phyloP scores from a whole-genome alignment of 2,888 invertebrate species.

The Mycalesis mineus region DNA sequence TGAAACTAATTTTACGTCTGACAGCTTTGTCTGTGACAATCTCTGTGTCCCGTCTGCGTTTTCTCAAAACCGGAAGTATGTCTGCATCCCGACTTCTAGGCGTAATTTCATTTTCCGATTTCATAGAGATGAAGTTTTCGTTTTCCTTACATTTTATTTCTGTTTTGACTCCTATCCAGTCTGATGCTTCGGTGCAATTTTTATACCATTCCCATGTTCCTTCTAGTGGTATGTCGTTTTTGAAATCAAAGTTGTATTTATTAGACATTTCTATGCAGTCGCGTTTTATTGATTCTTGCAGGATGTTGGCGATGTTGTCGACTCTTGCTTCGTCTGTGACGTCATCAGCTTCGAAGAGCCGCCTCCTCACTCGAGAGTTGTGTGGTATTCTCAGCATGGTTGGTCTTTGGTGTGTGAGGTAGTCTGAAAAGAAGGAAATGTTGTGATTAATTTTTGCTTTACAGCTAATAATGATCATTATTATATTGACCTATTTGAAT shows the following conservation, averaged over 20 bases:
- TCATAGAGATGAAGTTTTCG: constrained; percentile 32
- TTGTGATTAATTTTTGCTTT: background rate
- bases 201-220: constrained; percentile 71
- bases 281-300: constrained; percentile 43
- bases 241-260: constrained; percentile 79
- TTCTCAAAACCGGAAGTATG: constrained; percentile 33
- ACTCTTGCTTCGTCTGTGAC: constrained; percentile 45
- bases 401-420: constrained; percentile 46
- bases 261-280: constrained; percentile 47
- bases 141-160: constrained; percentile 22
- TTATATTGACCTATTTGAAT: no score
- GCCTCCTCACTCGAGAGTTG: constrained; percentile 52
- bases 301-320: constrained; percentile 48
- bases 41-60: constrained; percentile 24
- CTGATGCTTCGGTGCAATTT: constrained; percentile 27
- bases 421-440: constrained; percentile 45
- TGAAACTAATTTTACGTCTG: constrained; percentile 48
- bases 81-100: constrained; percentile 40
- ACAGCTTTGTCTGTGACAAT: constrained; percentile 33
- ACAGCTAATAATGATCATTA: no score
- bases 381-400: constrained; percentile 47
- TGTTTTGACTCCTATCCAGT: constrained; percentile 41
- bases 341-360: constrained; percentile 52
- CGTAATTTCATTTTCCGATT: constrained; percentile 45
- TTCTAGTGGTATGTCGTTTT: constrained; percentile 57